A percentile compares a stretch with the other conserved stretches of the same genome.
These are phyloP conservation scores for Lutjanus erythropterus DNA, from an alignment of 2,113 vertebrate species.

Conservation along the genomic window DNA sequence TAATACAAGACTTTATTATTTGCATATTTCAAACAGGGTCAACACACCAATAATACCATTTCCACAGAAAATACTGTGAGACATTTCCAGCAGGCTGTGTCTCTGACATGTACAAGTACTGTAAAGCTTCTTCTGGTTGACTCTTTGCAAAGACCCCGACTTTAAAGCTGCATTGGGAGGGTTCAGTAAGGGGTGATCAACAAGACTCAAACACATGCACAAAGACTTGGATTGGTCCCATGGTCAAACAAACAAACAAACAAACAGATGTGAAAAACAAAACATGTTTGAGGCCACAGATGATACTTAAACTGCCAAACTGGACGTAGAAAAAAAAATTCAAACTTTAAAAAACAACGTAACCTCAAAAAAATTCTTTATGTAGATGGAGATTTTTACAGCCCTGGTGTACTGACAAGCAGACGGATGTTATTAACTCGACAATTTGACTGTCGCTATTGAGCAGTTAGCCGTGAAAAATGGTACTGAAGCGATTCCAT, in stretches of 20 bases:
- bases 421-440: not conserved
- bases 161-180: conserved; percentile 75
- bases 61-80: conserved; percentile 59
- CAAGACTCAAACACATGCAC: conserved; percentile 59
- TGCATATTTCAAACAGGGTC: conserved; percentile 79
- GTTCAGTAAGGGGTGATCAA: conserved; percentile 28
- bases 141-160: conserved; percentile 47
- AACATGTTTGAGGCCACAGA: conserved; percentile 36
- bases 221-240: conserved; percentile 76
- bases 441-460: not conserved
- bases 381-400: conserved; percentile 3
- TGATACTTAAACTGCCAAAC: not conserved
- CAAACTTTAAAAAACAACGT: not conserved
- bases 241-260: conserved; percentile 53
- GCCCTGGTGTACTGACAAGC: conserved; percentile 8
- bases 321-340: conserved; percentile 6
- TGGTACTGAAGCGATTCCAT: not conserved
- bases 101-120: conserved; percentile 33
- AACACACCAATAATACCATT: conserved; percentile 65
- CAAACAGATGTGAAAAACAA: conserved; percentile 29
- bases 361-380: conserved; percentile 10
- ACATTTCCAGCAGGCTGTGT: conserved; percentile 49
- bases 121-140: conserved; percentile 41
- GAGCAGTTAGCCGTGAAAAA: conserved; percentile 27
- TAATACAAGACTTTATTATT: conserved; percentile 84